These are phyloP conservation scores for Apostichopus japonicus DNA, from an alignment of 35 echinoderm and acorn worm genomes.

Conservation along the genomic window DNA sequence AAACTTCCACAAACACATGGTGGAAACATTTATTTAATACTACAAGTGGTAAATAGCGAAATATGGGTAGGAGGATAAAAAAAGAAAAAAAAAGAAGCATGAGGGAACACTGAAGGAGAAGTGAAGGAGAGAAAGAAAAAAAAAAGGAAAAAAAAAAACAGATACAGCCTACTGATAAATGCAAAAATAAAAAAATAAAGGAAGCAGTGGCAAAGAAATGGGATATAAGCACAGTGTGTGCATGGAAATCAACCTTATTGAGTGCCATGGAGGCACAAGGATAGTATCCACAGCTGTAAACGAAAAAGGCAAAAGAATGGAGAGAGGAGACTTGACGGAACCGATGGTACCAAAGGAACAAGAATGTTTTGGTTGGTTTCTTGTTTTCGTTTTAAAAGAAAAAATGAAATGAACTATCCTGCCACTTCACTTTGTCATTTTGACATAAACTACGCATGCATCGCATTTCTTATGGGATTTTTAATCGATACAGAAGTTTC, in stretches of 20 bases:
- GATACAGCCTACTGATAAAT: constrained; percentile 50
- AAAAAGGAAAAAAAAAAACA: not conserved
- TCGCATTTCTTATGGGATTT: too few relatives aligned
- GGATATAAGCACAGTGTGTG: constrained; percentile 47
- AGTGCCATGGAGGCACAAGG: constrained; percentile 51
- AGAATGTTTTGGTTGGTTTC: not conserved
- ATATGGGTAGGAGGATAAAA: not conserved
- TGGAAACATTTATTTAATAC: constrained; percentile 30
- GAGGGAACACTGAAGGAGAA: constrained; percentile 43
- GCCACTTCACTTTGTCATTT: not conserved
- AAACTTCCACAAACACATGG: constrained; percentile 30
- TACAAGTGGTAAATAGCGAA: constrained; percentile 29
- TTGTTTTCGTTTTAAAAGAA: not conserved
- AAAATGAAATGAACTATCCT: constrained; percentile 23
- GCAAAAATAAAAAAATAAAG: constrained; percentile 19
- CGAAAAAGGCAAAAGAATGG: constrained; percentile 63
- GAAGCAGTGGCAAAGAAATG: constrained; percentile 46
- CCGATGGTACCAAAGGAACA: constrained; percentile 43
- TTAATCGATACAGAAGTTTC: too few relatives aligned
- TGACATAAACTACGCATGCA: too few relatives aligned
- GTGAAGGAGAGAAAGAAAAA: not conserved
- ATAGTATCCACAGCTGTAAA: constrained; percentile 59
- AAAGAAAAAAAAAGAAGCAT: not conserved
- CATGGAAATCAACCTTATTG: constrained; percentile 60
- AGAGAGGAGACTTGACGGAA: constrained; percentile 62